Base-by-base conservation (phyloP, 2,797 vertebrate genomes). In the Macropus fuliginosus region DNA sequence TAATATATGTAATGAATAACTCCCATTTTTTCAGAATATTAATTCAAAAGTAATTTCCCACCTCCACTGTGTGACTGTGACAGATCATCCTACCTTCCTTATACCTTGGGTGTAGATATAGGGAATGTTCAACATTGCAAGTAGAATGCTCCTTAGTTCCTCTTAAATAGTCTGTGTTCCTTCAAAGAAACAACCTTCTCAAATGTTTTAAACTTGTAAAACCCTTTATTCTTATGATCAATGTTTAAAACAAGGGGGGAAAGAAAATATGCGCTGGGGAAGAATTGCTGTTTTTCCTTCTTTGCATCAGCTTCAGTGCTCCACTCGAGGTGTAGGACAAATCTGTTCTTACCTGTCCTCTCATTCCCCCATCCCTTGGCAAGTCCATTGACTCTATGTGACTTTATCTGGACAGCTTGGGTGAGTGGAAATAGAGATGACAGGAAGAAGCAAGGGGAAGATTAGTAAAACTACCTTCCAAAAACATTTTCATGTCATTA, bases 161-260 rank as follows among this genome's bases (percentile, higher is more conserved):
- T n/a, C 59, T 10, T 0, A 0, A 6, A 56, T 16, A 46, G 55
- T 40, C 4, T 14, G 0, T 0, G 0, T 12, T 28, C 91, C 34
- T 87, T 40, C 9, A 3, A 0, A 5, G 0, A 29, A 24, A 24
- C 18, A 10, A 16, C 2, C 13, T 59, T 12, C 11, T n/a, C 1
- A 31, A 90, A n/a, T 9, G 6, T 66, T 66, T 66, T 24, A 4
- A 2, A 59, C 28, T 34, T 34, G 14, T 27, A 34, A 5, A 31
- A 66, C 31, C 52, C 56, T 57, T 3, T 13, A 24, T 89, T 91
- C 40, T 1, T 8, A 40, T 27, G 54, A 21, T 56, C 4, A 13
- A 34, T n/a, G 10, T 4, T 0, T 31, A 50, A 46, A 40, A 40
- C 29, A 34, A 54, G 28, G 62, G 27, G 31, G 0, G 1, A 91